phyloP scores from a whole-genome alignment of 2,797 vertebrate genomes.

The Babyrousa celebensis region DNA sequence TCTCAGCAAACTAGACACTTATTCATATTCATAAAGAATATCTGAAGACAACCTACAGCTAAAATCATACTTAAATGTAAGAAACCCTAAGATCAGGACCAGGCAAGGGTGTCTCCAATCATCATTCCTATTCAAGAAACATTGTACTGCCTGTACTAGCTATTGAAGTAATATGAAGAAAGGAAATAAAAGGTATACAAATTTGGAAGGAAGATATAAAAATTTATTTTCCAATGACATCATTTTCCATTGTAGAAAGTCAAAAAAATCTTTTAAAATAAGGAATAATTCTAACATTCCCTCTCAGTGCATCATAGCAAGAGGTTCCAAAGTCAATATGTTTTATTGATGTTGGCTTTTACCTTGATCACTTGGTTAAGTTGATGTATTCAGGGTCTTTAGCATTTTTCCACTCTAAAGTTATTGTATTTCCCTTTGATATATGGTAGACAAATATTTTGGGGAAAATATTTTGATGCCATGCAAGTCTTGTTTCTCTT shows the following conservation, averaged over 20 bases:
- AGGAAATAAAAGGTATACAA: not conserved
- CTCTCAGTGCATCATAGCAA: not conserved
- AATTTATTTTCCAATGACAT: not conserved
- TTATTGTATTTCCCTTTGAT: not conserved
- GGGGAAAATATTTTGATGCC: not conserved
- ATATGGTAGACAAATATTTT: not conserved
- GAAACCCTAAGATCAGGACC: not conserved
- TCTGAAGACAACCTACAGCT: not conserved
- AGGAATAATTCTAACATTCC: not conserved
- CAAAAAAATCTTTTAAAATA: not conserved
- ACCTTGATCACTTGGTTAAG: not conserved
- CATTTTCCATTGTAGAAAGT: not conserved
- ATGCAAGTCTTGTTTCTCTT: not conserved
- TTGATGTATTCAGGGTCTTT: not conserved
- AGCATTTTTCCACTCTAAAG: not conserved
- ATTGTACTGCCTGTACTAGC: not conserved
- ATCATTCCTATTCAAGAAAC: not conserved
- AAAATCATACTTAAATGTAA: not conserved
- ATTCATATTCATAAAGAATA: not conserved
- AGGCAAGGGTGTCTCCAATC: not conserved
- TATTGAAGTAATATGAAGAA: not conserved
- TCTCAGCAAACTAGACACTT: not conserved
- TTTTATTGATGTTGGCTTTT: not conserved
- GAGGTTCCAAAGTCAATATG: not conserved
- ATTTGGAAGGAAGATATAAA: not conserved